Evolutionary conservation across 2,797 vertebrate species (phyloP), one percentile per base, ranked within the genome.

Genomic region (Pygocentrus nattereri): DNA sequence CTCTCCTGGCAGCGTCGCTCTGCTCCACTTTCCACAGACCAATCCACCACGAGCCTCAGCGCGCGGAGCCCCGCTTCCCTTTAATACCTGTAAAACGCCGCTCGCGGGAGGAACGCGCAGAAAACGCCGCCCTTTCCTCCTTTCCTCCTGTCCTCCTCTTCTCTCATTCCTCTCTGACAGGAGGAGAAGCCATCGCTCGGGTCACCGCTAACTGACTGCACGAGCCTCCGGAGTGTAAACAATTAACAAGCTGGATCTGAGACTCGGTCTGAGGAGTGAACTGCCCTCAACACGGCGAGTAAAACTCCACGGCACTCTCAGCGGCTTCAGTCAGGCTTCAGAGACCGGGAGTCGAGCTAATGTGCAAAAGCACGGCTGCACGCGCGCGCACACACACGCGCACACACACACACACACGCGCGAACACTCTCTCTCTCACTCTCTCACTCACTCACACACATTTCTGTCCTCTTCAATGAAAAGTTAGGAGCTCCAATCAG

Each of bases 391-490:
- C 64, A 31, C 58, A 13, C 30, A 67, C 74, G 83, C 82, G 85
- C 84, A 84, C 88, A 78, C 72, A 58, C 64, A 70, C 69, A 68
- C 70, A 27, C 75, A 65, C 62, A 73, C 85, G 80, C 89, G 80
- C 82, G 79, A n/a, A n/a, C n/a, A n/a, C n/a, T n/a, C n/a, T n/a
- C n/a, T n/a, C n/a, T n/a, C n/a, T n/a, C n/a, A n/a, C n/a, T n/a
- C n/a, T n/a, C n/a, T n/a, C 72, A 58, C n/a, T n/a, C n/a, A n/a
- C n/a, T n/a, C 82, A 78, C 80, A 62, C 70, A 74, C 76, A 23
- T 23, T 62, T 82, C 75, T 74, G 78, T 87, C 69, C 83, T 88
- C 81, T 74, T 91, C 85, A 90, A 85, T 91, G 85, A 87, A 85
- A 85, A 86, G n/a, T 70, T 78, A 47, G 71, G 70, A 49, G 79